Percentiles rank a stretch among this genome's conserved stretches.
Evolutionary conservation across 2,888 invertebrate genomes (phyloP).

Genomic region (Tetropium fuscum): DNA sequence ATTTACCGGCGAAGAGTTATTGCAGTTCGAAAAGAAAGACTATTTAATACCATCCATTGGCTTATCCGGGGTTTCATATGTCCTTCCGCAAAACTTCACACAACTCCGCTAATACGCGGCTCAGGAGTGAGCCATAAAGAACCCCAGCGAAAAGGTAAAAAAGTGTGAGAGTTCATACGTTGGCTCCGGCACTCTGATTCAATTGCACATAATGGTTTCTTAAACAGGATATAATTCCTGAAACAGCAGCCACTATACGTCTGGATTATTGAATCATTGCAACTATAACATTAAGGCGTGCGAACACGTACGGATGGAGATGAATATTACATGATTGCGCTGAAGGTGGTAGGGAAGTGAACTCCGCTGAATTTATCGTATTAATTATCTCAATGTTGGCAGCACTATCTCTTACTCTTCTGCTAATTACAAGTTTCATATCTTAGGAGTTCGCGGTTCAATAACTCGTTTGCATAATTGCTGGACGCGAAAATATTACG

Average conservation of each 20-base stretch:
- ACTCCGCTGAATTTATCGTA: conserved; percentile 45
- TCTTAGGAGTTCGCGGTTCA: conserved; percentile 43
- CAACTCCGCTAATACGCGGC: no score
- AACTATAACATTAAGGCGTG: conserved; percentile 13
- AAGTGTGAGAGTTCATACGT: conserved; percentile 5
- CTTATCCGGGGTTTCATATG: no score
- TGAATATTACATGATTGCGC: conserved; percentile 30
- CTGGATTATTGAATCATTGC: conserved; percentile 16
- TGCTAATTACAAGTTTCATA: conserved; percentile 48
- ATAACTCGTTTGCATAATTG: conserved; percentile 37
- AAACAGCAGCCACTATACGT: conserved; percentile 2
- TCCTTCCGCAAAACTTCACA: no score
- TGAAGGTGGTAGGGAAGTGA: conserved; percentile 22
- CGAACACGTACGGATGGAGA: conserved; percentile 20
- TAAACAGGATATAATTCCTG: conserved; percentile 5
- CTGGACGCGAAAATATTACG: no score
- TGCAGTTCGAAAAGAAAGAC: no score
- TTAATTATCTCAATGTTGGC: conserved; percentile 51
- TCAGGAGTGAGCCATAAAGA: no score
- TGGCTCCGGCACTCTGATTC: neutral
- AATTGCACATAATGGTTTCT: conserved; percentile 1
- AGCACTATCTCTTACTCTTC: conserved; percentile 43
- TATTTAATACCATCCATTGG: no score
- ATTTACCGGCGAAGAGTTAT: no score
- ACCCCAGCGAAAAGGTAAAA: neutral